phyloP scores from a whole-genome alignment of 2,113 vertebrate genomes.

The Potamarius usumacintae region DNA sequence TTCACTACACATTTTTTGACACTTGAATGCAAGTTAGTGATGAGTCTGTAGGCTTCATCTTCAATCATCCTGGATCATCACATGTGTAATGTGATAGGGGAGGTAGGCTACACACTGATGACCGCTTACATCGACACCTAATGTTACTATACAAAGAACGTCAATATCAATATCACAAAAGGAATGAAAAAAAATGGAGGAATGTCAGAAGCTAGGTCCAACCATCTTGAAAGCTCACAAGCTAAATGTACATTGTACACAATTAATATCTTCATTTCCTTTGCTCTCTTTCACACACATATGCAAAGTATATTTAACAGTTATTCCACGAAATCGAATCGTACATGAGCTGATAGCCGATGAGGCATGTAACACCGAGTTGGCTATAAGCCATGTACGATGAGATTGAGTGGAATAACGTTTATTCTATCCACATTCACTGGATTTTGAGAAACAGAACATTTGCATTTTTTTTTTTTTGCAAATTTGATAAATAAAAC shows the following conservation, averaged over 20 bases:
- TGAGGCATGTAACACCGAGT: too few relatives aligned
- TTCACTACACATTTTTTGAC: slow-evolving; percentile 28
- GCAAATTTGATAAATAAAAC: too few relatives aligned
- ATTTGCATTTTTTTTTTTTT: too few relatives aligned
- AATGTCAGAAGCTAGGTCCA: slow-evolving; percentile 13
- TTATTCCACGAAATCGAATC: too few relatives aligned
- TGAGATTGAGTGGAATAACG: too few relatives aligned
- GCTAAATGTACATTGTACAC: slow-evolving; percentile 16
- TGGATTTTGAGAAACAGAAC: too few relatives aligned
- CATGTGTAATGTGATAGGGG: background rate
- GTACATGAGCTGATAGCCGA: too few relatives aligned
- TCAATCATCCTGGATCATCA: slow-evolving; percentile 9
- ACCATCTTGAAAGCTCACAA: background rate
- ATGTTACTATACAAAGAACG: slow-evolving; percentile 12
- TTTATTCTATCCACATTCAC: too few relatives aligned
- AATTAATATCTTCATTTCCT: background rate
- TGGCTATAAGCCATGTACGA: too few relatives aligned
- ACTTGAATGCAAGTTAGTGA: slow-evolving; percentile 6
- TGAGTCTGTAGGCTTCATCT: background rate
- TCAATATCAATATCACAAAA: slow-evolving; percentile 18
- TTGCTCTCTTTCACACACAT: background rate
- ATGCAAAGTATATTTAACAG: background rate
- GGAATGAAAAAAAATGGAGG: background rate
- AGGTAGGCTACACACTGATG: slow-evolving; percentile 30
- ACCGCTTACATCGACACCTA: background rate